phyloP scores from a whole-genome alignment of 2,113 vertebrate genomes.

The Corythornis cristatus region DNA sequence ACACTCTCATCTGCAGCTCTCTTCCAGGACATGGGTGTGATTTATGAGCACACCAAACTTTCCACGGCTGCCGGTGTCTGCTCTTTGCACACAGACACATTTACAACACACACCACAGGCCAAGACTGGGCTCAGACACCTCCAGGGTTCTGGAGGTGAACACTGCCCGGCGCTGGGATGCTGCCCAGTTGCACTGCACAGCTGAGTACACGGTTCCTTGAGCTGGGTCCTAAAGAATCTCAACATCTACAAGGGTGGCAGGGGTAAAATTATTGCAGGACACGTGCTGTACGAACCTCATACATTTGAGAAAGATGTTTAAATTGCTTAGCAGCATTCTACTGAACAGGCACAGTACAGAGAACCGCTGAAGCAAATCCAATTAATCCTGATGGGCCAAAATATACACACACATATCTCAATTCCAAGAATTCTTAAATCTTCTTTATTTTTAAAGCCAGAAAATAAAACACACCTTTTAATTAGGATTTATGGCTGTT shows the following conservation, averaged over 20 bases:
- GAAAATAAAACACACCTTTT: slow-evolving; percentile 68
- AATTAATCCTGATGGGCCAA: slow-evolving; percentile 70
- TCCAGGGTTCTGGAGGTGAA: not conserved
- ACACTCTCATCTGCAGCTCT: slow-evolving; percentile 41
- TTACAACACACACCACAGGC: not conserved
- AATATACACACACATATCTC: slow-evolving; percentile 61
- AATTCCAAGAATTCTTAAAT: slow-evolving; percentile 67
- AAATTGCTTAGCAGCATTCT: slow-evolving; percentile 51
- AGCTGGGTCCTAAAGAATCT: not conserved
- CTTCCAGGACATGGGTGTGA: not conserved
- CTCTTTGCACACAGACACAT: not conserved
- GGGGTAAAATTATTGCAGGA: slow-evolving; percentile 38
- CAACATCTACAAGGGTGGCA: not conserved
- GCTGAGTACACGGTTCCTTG: rapidly evolving
- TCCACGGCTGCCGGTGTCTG: not conserved
- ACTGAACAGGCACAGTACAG: not conserved
- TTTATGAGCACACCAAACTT: slow-evolving; percentile 47
- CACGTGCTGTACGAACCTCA: slow-evolving; percentile 1
- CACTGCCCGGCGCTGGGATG: rapidly evolving
- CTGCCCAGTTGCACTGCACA: not conserved
- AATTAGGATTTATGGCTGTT: slow-evolving; percentile 71
- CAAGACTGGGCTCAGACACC: not conserved
- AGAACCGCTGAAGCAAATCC: slow-evolving; percentile 57
- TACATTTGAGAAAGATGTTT: slow-evolving; percentile 28
- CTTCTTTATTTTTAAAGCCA: slow-evolving; percentile 63